Evolutionary conservation across 2,888 invertebrate species (phyloP), one percentile per base, ranked within the genome.

Genomic region (Keiferia lycopersicella): DNA sequence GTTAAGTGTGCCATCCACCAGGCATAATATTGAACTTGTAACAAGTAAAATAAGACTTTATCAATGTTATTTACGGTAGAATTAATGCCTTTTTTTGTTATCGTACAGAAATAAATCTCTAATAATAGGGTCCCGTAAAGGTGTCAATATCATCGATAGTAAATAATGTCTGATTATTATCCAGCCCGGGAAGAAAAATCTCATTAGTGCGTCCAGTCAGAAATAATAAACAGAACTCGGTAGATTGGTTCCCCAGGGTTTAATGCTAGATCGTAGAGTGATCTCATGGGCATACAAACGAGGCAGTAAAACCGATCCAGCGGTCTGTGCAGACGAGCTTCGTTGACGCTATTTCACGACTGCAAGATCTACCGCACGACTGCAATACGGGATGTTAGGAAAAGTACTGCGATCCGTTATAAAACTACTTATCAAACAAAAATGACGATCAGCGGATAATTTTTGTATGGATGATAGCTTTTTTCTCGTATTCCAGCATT

Each of bases 211-310:
- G 22, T 1, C 51, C 22, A 22, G 51, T 22, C 51, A 22, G 51
- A 51, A 51, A 51, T 51, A 51, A 51, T 51, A 51, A 51, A 20
- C 20, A 16, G 18, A 18, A 45, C 45, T 22, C 51, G 8, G 51
- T 22, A 51, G 51, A 51, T 51, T 51, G 51, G 16, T 18, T 8
- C 51, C 51, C 20, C 11, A 51, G 51, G 51, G 51, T 51, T 22
- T 51, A 51, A 22, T 51, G 11, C 51, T n/a, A 58, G 38, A 58
- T 58, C 58, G 58, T 16, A 30, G 12, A 38, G 58, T 39, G 58
- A 58, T 58, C 58, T 58, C 58, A 22, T 51, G 58, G 38, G 58
- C 58, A 58, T 58, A 58, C 58, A 58, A 58, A 58, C 58, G 58
- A 58, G 16, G 58, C 58, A 58, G n/a, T 57, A 34, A 58, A 58